Evolutionary conservation across 2,888 invertebrate species (phyloP).

Genomic region (Spicauda simplicius): DNA sequence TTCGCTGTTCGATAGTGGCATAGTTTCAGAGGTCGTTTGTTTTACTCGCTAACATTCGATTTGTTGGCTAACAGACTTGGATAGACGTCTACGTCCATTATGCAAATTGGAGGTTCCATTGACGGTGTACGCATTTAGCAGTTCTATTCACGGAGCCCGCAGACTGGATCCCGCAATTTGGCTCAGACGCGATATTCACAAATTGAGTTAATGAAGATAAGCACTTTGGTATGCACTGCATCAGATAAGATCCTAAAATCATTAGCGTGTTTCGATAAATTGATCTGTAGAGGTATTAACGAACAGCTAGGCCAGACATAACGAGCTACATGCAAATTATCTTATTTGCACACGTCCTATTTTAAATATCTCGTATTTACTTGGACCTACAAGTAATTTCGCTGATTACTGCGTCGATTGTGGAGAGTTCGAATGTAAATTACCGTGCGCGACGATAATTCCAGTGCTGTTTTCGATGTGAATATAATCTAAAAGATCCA

Average conservation of each 20-base stretch:
- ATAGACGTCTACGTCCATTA: slow-evolving; percentile 72
- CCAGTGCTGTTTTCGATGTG: slow-evolving; percentile 6
- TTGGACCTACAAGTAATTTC: slow-evolving; percentile 2
- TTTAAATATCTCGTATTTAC: background rate
- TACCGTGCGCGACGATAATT: background rate
- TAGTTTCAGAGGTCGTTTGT: slow-evolving; percentile 55
- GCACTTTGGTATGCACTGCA: slow-evolving; percentile 20
- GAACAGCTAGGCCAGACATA: background rate
- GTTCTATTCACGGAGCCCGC: slow-evolving; percentile 62
- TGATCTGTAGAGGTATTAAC: slow-evolving; percentile 7
- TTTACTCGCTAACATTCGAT: slow-evolving; percentile 54
- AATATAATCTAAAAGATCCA: slow-evolving; percentile 23
- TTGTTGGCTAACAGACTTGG: slow-evolving; percentile 57
- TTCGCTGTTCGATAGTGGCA: slow-evolving; percentile 58
- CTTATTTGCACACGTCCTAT: background rate
- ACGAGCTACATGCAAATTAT: slow-evolving; percentile 9
- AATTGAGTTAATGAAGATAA: slow-evolving; percentile 35
- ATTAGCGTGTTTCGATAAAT: slow-evolving; percentile 20
- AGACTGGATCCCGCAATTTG: slow-evolving; percentile 28
- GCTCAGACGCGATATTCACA: slow-evolving; percentile 22
- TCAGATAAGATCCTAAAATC: slow-evolving; percentile 22
- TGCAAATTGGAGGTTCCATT: slow-evolving; percentile 69
- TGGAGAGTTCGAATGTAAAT: background rate
- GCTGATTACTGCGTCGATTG: background rate
- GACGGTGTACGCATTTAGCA: slow-evolving; percentile 67